Conservation (phyloP, 2,113 vertebrate genomes). For the Noturus placidus region DNA sequence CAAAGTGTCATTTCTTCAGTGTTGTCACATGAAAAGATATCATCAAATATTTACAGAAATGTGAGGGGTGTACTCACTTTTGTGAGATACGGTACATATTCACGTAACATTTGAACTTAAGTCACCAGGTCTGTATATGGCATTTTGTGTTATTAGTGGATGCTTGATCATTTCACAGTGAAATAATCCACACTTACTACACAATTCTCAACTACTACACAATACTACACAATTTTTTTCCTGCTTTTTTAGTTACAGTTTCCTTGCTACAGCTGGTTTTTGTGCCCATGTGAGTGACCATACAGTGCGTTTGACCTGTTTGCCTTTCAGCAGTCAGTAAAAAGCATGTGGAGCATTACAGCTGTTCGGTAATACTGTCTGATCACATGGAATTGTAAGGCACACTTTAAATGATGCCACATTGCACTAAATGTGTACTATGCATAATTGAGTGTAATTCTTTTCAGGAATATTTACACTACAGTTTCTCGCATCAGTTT, state of each 20-base stretch:
- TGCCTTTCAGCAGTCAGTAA: slow-evolving; percentile 9
- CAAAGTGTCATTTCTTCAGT: too few relatives aligned
- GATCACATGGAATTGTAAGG: neutral
- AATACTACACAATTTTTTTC: neutral
- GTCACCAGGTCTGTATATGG: neutral
- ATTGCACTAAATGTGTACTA: too few relatives aligned
- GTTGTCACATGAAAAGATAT: too few relatives aligned
- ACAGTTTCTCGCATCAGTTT: neutral
- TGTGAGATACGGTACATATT: too few relatives aligned
- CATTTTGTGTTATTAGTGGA: neutral
- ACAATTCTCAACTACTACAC: neutral
- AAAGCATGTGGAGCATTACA: slow-evolving; percentile 18
- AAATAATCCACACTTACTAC: neutral
- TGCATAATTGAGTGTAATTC: neutral
- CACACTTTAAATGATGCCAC: neutral
- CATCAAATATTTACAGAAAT: too few relatives aligned
- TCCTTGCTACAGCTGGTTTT: neutral
- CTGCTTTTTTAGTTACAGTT: neutral
- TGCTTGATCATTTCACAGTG: neutral
- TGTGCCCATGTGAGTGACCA: neutral
- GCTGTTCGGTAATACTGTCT: neutral
- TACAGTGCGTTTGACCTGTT: neutral
- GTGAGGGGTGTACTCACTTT: too few relatives aligned
- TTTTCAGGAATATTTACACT: neutral
- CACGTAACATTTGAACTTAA: too few relatives aligned